A percentile compares a stretch with the other conserved stretches of the same genome.
These are phyloP conservation scores for Toxonevra muliebris DNA, from an alignment of 2,888 invertebrate genomes.

Conservation along the genomic window DNA sequence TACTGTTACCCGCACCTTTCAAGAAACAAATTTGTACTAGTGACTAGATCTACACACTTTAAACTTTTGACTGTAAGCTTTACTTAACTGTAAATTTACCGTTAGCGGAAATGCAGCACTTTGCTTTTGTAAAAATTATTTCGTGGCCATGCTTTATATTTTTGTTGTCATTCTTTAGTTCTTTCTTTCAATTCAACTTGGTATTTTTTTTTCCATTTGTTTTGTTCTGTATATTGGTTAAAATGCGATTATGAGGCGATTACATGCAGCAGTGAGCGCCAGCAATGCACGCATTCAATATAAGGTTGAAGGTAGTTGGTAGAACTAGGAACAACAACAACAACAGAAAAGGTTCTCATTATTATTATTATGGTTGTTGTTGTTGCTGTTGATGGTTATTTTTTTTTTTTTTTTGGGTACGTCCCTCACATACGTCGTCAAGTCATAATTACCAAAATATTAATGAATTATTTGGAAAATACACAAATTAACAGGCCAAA, in stretches of 20 bases:
- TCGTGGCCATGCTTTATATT: too few relatives aligned
- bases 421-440: slow-evolving; percentile 41
- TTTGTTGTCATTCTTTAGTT: slow-evolving; percentile 23
- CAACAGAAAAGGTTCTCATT: slow-evolving; percentile 11
- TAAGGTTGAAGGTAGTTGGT: background rate
- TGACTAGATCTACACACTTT: too few relatives aligned
- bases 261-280: slow-evolving; percentile 45
- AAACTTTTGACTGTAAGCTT: too few relatives aligned
- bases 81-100: too few relatives aligned
- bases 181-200: slow-evolving; percentile 15
- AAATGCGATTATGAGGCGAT: slow-evolving; percentile 48
- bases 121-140: too few relatives aligned
- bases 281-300: slow-evolving; percentile 13
- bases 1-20: too few relatives aligned
- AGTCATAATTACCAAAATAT: slow-evolving; percentile 62
- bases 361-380: slow-evolving; percentile 9
- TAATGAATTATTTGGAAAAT: slow-evolving; percentile 64
- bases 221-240: slow-evolving; percentile 34
- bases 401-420: background rate
- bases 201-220: background rate
- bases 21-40: too few relatives aligned
- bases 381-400: slow-evolving; percentile 7
- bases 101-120: too few relatives aligned
- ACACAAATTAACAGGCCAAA: too few relatives aligned
- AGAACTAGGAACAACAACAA: background rate